A percentile compares a stretch with the other conserved stretches of the same genome.
Conservation (phyloP, 2,113 vertebrate species). For the Rostratula benghalensis region DNA sequence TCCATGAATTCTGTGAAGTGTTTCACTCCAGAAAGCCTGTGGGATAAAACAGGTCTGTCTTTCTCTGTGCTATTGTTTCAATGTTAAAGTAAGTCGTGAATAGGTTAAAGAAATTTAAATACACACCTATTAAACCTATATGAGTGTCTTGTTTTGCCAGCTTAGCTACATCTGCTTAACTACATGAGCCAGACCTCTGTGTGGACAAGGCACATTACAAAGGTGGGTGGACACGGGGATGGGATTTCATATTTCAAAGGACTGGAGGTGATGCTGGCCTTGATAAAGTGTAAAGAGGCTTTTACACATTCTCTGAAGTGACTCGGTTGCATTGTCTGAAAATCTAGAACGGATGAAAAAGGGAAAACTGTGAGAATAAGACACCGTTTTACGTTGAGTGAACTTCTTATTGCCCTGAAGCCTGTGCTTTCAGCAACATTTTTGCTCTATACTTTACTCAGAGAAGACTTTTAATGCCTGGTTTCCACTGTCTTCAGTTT, state of each 20-base stretch:
- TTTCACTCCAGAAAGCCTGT: neutral
- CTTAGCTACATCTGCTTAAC: neutral
- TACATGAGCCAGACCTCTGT: neutral
- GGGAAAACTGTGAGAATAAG: neutral
- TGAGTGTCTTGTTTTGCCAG: accelerated
- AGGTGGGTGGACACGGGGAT: accelerated
- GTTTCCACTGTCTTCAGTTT: neutral
- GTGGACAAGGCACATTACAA: accelerated
- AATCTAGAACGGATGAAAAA: neutral
- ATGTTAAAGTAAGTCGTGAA: neutral
- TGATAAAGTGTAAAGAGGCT: neutral
- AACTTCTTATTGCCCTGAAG: neutral
- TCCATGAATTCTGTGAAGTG: neutral
- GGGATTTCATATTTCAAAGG: neutral
- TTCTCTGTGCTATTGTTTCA: neutral
- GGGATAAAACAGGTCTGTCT: neutral
- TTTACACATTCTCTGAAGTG: neutral
- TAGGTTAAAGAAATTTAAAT: neutral
- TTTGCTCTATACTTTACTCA: neutral
- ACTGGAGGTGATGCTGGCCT: neutral
- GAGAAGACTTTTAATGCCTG: neutral
- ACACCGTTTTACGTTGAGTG: neutral
- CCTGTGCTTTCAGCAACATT: neutral
- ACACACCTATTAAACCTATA: neutral
- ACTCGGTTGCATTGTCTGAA: neutral